phyloP scores from a whole-genome alignment of 23 tunicate genomes.

The Trididemnum miniatum region DNA sequence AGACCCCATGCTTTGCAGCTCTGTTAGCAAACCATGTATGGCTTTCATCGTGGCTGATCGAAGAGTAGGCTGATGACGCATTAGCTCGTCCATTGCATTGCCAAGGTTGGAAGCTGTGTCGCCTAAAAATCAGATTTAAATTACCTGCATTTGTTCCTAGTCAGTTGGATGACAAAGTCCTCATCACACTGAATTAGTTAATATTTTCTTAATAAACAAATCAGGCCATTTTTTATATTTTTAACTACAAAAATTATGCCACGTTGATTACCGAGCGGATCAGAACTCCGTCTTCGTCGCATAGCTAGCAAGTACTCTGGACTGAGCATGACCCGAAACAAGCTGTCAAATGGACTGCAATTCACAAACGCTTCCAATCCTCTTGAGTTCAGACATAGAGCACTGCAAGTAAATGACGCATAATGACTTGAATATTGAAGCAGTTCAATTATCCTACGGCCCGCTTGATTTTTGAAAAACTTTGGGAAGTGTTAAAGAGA shows the following conservation, averaged over 20 bases:
- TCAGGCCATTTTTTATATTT: neutral
- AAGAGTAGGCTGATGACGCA: slow-evolving; percentile 92
- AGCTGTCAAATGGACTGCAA: slow-evolving; percentile 88
- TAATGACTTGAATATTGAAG: no score
- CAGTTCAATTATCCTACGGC: no score
- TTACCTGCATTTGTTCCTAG: no score
- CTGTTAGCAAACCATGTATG: slow-evolving; percentile 58
- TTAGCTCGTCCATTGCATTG: slow-evolving; percentile 95
- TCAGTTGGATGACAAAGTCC: no score
- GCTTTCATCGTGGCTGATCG: slow-evolving; percentile 90
- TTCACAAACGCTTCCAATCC: slow-evolving; percentile 90
- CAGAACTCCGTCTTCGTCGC: slow-evolving; percentile 83
- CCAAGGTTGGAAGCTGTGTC: slow-evolving; percentile 95
- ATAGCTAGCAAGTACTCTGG: slow-evolving; percentile 87
- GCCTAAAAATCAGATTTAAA: slow-evolving; percentile 40
- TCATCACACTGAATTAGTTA: no score
- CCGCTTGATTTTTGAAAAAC: no score
- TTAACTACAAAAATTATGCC: neutral
- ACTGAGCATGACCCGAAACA: slow-evolving; percentile 93
- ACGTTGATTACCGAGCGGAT: slow-evolving; percentile 70
- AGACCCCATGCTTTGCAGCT: slow-evolving; percentile 70
- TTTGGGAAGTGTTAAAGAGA: no score
- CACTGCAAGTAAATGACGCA: slow-evolving; percentile 55
- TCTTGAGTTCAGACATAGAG: slow-evolving; percentile 80
- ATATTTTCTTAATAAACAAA: no score